Base-by-base conservation (phyloP, 2,888 invertebrate species). In the Podabrus alpinus region DNA sequence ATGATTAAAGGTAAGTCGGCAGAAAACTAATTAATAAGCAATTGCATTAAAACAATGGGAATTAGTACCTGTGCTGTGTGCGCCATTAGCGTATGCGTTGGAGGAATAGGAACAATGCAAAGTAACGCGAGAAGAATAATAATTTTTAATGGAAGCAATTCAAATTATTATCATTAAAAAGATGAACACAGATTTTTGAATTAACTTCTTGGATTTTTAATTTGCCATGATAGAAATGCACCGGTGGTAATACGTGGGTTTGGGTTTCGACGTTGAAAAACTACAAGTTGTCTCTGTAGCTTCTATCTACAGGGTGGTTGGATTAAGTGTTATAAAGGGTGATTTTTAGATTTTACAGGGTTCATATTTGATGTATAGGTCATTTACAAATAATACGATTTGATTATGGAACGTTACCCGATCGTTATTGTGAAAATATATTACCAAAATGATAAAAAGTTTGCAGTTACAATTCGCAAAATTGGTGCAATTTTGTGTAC, bases 21-120 rank as follows among this genome's bases (percentile, higher is more conserved):
- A 60, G 73, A 68, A 76, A 59, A 66, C 67, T 76, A 76, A 76
- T 76, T 73, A 76, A 76, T 73, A 73, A 69, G 64, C 62, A 17
- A 71, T 71, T 73, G 76, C 71, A 71, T 73, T 67, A 72, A 76
- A 70, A 76, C 76, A 76, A 76, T 76, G 71, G 68, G 15, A 24
- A 64, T 68, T 73, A 66, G 68, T 73, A 69, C 72, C 66, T 75
- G 64, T 60, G 73, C 77, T 72, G 61, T 73, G 64, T 60, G 70
- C 74, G 69, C 74, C 64, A 70, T 59, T 69, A 66, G 67, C n/a
- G 29, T 64, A 62, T 60, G 69, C 69, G 69, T 73, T 64, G 68
- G 72, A 70, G 66, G 73, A 73, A 69, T 76, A 60, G 66, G 60
- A 68, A 73, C 69, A 73, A 61, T 67, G 69, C 66, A 59, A 25